Evolutionary conservation across 1,140 invertebrate genomes (phyloP).

Genomic region (Papilio polytes): DNA sequence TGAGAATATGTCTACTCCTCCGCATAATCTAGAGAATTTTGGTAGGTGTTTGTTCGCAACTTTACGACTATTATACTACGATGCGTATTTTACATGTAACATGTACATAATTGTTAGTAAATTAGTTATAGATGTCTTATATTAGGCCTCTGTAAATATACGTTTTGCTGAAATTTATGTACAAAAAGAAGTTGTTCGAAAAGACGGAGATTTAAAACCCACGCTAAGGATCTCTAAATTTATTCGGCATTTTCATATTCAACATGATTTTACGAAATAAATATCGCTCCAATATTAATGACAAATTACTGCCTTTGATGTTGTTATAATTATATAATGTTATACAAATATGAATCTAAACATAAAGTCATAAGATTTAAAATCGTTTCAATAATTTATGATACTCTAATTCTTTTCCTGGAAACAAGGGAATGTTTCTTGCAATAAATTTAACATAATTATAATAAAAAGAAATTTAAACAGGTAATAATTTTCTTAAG

Average conservation of each 20-base stretch:
- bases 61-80: too few relatives aligned
- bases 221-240: conserved; percentile 16
- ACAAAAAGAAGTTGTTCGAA: too few relatives aligned
- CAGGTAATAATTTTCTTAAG: too few relatives aligned
- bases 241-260: background rate
- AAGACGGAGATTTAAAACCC: too few relatives aligned
- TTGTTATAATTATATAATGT: background rate
- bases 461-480: background rate
- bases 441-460: conserved; percentile 32
- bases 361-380: background rate
- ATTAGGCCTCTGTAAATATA: too few relatives aligned
- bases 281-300: conserved; percentile 20
- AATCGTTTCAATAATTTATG: background rate
- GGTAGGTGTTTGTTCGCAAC: too few relatives aligned
- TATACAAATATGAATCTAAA: conserved; percentile 21
- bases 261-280: conserved; percentile 8
- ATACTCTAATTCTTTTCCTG: background rate
- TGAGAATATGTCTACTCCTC: too few relatives aligned
- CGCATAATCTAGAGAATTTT: too few relatives aligned
- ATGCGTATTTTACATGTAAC: too few relatives aligned
- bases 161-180: too few relatives aligned
- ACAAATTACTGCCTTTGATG: conserved; percentile 37
- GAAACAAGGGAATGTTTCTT: conserved; percentile 30
- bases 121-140: too few relatives aligned
- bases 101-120: too few relatives aligned